phyloP scores from a whole-genome alignment of 2,797 vertebrate species.

The Calcarius lapponicus region DNA sequence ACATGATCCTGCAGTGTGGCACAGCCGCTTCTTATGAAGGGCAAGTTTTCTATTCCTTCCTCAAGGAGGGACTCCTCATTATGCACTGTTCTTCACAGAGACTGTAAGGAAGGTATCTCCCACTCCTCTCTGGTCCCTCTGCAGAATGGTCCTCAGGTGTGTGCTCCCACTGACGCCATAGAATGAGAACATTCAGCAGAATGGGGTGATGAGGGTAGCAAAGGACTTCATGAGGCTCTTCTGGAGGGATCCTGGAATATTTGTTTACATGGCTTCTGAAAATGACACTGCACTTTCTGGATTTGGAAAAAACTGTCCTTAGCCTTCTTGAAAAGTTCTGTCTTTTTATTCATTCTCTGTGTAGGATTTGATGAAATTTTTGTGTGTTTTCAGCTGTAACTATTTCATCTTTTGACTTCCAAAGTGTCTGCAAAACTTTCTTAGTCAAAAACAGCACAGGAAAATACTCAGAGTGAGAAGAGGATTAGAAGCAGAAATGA shows the following conservation, averaged over 20 bases:
- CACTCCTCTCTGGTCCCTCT: neutral
- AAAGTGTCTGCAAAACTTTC: neutral
- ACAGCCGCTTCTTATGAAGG: neutral
- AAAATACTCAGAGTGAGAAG: neutral
- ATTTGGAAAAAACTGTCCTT: neutral
- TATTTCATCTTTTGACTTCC: neutral
- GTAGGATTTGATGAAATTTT: neutral
- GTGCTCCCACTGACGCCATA: fast-evolving
- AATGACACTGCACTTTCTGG: neutral
- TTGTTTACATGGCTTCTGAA: neutral
- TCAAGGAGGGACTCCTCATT: neutral
- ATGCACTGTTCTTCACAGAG: neutral
- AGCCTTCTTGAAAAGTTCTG: neutral
- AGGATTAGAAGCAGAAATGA: neutral
- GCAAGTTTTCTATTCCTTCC: neutral
- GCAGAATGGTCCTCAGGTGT: fast-evolving
- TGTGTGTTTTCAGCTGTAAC: neutral
- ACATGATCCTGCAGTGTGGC: neutral
- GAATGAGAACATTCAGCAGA: neutral
- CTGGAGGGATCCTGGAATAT: neutral
- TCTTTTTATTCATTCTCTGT: neutral
- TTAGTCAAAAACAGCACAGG: neutral
- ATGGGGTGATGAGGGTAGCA: neutral
- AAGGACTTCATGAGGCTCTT: neutral
- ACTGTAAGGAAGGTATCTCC: neutral